Conservation (phyloP, 2,797 vertebrate genomes). For the Semaprochilodus insignis region DNA sequence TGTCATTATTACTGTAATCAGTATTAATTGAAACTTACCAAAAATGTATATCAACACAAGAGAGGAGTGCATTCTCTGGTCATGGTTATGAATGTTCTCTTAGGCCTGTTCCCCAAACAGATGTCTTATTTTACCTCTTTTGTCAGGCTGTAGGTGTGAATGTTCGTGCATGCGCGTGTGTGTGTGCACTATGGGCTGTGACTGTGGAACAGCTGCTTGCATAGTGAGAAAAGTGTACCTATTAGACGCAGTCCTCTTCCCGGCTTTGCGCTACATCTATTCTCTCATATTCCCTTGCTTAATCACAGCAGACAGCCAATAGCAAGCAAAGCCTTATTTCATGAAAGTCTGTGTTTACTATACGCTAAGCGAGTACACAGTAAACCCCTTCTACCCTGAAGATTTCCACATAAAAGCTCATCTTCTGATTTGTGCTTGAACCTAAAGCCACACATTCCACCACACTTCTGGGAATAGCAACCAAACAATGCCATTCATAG, state of each 20-base stretch:
- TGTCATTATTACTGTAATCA: conserved; percentile 37
- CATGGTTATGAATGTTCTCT: conserved; percentile 35
- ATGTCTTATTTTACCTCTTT: not conserved
- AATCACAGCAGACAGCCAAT: conserved; percentile 15
- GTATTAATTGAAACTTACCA: conserved; percentile 61
- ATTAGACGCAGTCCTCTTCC: conserved; percentile 16
- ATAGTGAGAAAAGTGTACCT: conserved; percentile 75
- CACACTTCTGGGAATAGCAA: conserved; percentile 55
- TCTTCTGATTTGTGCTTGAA: conserved; percentile 60
- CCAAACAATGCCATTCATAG: conserved; percentile 24
- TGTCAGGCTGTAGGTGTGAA: conserved; percentile 1
- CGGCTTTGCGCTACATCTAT: not conserved
- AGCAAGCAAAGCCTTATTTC: conserved; percentile 7
- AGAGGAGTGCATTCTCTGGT: conserved; percentile 67
- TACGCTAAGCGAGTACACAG: conserved; percentile 24
- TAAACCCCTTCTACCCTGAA: conserved; percentile 52
- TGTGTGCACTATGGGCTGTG: conserved; percentile 36
- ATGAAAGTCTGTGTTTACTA: conserved; percentile 25
- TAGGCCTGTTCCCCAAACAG: conserved; percentile 7
- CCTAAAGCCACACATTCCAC: conserved; percentile 66
- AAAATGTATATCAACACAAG: conserved; percentile 72
- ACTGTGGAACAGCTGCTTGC: conserved; percentile 72
- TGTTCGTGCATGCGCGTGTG: conserved; percentile 5
- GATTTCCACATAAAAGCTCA: conserved; percentile 30
- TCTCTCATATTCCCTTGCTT: not conserved